Base-by-base conservation (phyloP, 2,888 invertebrate species). In the Fragum fragum region DNA sequence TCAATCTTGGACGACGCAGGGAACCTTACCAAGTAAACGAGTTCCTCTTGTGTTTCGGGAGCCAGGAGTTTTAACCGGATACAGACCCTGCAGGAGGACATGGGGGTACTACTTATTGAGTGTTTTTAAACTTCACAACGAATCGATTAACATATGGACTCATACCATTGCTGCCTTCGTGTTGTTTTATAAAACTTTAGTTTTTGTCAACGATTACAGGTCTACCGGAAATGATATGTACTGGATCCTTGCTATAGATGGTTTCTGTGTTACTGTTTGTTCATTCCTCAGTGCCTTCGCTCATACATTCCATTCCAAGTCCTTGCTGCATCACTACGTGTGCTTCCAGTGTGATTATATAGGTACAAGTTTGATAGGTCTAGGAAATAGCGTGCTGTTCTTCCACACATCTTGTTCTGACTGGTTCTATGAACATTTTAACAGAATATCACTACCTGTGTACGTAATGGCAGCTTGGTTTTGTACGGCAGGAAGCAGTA, bases 131-230 rank as follows among this genome's bases (percentile, higher is more conserved):
- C 69, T 92, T 5, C 89, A 92, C 84, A 92, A 91, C 73, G 92
- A 92, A 74, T 84, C 90, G 0, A 57, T 89, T 18, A 92, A 92
- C 75, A 87, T 92, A 7, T 92, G 92, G 91, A 88, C 89, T 1
- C 92, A 92, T 71, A 21, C 87, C 14, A 23, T 90, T 5, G 90
- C 89, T 18, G 85, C 87, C 73, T 29, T 87, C 18, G 7, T 89
- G 28, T 80, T 91, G 28, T 9, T 88, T 9, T 23, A 66, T 0
- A 86, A 86, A 68, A 32, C 82, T 3, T 28, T 63, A 0, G 42
- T 59, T 1, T 28, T 36, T 26, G 32, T 53, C 14, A 29, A 32
- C 1, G 32, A 29, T 21, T 66, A 39, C 23, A n/a, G 9, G 0
- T 32, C 28, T 23, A 9, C 42, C 2, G 55, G 61, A 2, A 81